Conservation (phyloP, 53 echinoderm and acorn worm species). For the Crossaster papposus region DNA sequence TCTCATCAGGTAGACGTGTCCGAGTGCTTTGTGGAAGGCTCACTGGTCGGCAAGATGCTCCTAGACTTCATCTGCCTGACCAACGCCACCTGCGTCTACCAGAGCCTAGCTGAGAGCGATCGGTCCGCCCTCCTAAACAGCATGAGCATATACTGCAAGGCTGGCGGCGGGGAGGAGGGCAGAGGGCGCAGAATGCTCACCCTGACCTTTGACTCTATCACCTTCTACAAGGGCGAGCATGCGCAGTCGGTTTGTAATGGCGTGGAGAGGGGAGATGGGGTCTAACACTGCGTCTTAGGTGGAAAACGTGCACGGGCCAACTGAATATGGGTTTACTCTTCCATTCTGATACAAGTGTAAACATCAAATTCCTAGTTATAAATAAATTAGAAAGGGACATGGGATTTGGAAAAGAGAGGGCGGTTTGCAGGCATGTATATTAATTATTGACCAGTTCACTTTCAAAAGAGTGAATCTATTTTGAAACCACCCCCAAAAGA, state of each 20-base stretch:
- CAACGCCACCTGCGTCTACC: slow-evolving; percentile 87
- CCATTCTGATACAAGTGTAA: not conserved
- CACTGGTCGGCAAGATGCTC: slow-evolving; percentile 69
- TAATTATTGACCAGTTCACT: too few relatives aligned
- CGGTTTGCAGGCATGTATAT: too few relatives aligned
- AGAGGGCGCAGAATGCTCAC: slow-evolving; percentile 69
- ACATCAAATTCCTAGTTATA: too few relatives aligned
- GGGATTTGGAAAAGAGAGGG: too few relatives aligned
- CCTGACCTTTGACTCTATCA: slow-evolving; percentile 81
- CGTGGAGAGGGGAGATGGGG: not conserved
- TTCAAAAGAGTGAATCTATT: too few relatives aligned
- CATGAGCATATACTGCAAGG: slow-evolving; percentile 65
- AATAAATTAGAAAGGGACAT: too few relatives aligned
- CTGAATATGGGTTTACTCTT: not conserved
- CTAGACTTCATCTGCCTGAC: slow-evolving; percentile 92
- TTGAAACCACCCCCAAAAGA: too few relatives aligned
- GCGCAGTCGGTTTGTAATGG: slow-evolving; percentile 4
- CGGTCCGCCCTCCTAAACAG: slow-evolving; percentile 70
- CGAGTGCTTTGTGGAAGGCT: slow-evolving; percentile 73
- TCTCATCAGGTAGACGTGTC: slow-evolving; percentile 77
- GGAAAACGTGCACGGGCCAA: not conserved
- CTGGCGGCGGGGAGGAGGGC: slow-evolving; percentile 8
- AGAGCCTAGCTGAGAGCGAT: slow-evolving; percentile 76
- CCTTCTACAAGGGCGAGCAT: slow-evolving; percentile 57
- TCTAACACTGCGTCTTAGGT: not conserved